phyloP scores from a whole-genome alignment of 2,797 vertebrate species.

The Babyrousa celebensis region DNA sequence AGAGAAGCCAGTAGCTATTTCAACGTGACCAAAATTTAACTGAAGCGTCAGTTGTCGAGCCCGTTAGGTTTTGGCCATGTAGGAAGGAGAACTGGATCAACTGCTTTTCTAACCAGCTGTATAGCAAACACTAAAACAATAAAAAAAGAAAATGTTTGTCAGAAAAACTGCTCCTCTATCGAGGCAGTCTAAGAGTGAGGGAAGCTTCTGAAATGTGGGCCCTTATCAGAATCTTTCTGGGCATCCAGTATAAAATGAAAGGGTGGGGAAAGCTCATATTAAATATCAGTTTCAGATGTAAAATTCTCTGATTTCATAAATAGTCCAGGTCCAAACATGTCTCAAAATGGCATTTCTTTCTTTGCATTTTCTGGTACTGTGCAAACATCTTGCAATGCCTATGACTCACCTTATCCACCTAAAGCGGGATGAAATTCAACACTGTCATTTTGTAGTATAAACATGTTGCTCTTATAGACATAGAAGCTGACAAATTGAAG shows the following conservation, averaged over 20 bases:
- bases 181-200: not conserved
- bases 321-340: not conserved
- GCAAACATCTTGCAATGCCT: not conserved
- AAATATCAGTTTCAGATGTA: not conserved
- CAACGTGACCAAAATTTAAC: slow-evolving; percentile 41
- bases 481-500: slow-evolving; percentile 87
- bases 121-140: not conserved
- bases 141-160: not conserved
- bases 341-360: not conserved
- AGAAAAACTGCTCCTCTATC: not conserved
- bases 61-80: not conserved
- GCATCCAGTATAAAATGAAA: not conserved
- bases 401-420: not conserved
- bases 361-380: slow-evolving; percentile 17
- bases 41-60: not conserved
- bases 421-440: slow-evolving; percentile 15
- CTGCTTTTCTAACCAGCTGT: not conserved
- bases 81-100: not conserved
- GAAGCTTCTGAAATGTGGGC: not conserved
- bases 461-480: slow-evolving; percentile 78
- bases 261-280: not conserved
- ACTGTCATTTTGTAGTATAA: slow-evolving; percentile 48
- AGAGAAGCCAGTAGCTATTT: not conserved
- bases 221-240: not conserved
- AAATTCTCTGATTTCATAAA: slow-evolving; percentile 26